Percentiles rank a stretch among this genome's conserved stretches.
These are phyloP conservation scores for Zeus faber DNA, from an alignment of 2,113 vertebrate genomes.

Conservation along the genomic window DNA sequence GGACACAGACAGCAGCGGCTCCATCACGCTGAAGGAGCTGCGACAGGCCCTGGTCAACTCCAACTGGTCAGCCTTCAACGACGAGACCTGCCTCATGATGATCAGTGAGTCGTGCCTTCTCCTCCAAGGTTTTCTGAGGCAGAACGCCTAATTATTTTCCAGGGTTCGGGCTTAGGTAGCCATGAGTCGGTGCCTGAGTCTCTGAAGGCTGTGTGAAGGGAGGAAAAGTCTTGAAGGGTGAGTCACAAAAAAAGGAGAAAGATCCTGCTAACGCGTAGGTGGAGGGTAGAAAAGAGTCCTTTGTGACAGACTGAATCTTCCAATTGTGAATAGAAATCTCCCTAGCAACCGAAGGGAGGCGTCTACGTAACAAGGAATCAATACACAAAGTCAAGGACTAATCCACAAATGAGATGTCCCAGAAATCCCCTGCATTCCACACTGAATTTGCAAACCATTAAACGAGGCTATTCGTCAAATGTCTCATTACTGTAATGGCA, in stretches of 20 bases:
- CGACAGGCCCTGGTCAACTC: conserved; percentile 92
- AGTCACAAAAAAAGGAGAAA: no score
- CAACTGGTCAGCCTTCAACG: conserved; percentile 91
- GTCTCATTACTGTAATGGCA: conserved; percentile 11
- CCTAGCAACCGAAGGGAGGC: no score
- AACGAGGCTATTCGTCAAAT: conserved; percentile 18
- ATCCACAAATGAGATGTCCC: no score
- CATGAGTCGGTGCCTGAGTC: no score
- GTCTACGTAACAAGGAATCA: no score
- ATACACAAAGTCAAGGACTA: no score
- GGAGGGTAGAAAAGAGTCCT: no score
- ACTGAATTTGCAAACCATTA: conserved; percentile 19
- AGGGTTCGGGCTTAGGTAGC: no score
- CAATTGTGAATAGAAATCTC: no score
- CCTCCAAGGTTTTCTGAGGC: not conserved
- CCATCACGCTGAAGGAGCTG: conserved; percentile 88
- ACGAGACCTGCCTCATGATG: conserved; percentile 94
- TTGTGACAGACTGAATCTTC: no score
- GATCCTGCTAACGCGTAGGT: no score
- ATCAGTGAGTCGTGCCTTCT: conserved; percentile 81
- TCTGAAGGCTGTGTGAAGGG: not conserved
- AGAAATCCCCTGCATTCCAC: conserved; percentile 40
- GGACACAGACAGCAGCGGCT: conserved; percentile 86
- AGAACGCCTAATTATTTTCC: no score
- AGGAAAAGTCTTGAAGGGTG: not conserved